These are phyloP conservation scores for Babylonia areolata DNA, from an alignment of 1,140 invertebrate genomes.

Conservation along the genomic window DNA sequence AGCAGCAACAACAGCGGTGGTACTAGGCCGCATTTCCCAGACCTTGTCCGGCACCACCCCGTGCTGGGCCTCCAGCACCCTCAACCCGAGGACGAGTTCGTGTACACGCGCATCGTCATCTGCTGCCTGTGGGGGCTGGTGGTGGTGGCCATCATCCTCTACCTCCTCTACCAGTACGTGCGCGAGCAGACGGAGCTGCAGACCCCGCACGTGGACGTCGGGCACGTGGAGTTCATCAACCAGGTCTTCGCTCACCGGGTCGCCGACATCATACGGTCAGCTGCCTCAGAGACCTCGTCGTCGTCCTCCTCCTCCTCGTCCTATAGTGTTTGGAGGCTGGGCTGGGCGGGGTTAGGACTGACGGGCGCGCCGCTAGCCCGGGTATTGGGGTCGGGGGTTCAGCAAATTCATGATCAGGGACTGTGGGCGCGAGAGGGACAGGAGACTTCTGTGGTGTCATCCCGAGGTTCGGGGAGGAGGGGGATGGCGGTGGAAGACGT, in stretches of 20 bases:
- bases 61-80: not conserved
- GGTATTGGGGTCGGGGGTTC: no score
- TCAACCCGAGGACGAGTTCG: not conserved
- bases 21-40: not conserved
- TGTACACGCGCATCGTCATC: not conserved
- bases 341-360: not conserved
- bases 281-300: not conserved
- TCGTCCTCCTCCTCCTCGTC: not conserved
- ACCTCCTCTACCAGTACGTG: conserved; percentile 31
- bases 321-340: not conserved
- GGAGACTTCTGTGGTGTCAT: no score
- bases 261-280: conserved; percentile 14
- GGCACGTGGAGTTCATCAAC: conserved; percentile 25
- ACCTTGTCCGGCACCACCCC: not conserved
- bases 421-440: no score
- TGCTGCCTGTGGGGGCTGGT: conserved; percentile 23
- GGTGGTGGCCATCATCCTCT: not conserved
- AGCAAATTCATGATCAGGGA: no score
- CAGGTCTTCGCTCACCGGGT: conserved; percentile 19
- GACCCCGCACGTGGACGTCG: conserved; percentile 17
- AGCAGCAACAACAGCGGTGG: not conserved
- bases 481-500: no score
- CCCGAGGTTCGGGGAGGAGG: no score
- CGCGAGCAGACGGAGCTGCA: conserved; percentile 19
- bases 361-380: not conserved